These are phyloP conservation scores for Puffinus mauretanicus DNA, from an alignment of 2,113 vertebrate species.

Conservation along the genomic window DNA sequence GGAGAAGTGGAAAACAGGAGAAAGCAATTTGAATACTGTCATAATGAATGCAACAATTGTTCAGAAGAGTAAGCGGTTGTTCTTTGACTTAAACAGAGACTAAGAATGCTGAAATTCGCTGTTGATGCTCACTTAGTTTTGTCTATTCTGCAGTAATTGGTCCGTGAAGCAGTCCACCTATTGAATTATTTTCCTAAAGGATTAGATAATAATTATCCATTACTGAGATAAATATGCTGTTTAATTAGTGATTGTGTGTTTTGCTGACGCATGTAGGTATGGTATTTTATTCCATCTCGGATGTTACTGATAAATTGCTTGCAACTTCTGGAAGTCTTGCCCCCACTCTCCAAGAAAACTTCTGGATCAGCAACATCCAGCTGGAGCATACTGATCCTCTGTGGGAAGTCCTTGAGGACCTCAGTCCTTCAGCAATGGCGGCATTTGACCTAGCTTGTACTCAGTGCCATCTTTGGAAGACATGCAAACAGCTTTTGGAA, in stretches of 20 bases:
- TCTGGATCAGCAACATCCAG: constrained; percentile 80
- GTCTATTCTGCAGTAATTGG: neutral
- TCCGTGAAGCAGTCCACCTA: neutral
- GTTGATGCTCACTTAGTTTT: neutral
- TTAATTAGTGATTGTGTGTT: neutral
- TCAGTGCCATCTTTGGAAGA: constrained; percentile 94
- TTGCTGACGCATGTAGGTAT: constrained; percentile 77
- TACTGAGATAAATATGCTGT: neutral
- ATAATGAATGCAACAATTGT: neutral
- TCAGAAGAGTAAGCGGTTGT: neutral
- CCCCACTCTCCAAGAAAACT: constrained; percentile 85
- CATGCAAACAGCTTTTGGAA: constrained; percentile 92
- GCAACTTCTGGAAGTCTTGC: constrained; percentile 80
- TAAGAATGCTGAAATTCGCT: neutral
- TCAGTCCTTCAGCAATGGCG: constrained; percentile 89
- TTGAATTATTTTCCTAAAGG: neutral
- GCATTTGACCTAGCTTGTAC: constrained; percentile 95
- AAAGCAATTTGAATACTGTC: neutral
- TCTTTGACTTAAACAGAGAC: neutral
- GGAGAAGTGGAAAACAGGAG: neutral
- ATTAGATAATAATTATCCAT: neutral
- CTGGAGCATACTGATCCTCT: constrained; percentile 75
- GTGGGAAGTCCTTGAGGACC: constrained; percentile 80
- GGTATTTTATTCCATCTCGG: constrained; percentile 96
- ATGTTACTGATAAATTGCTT: constrained; percentile 91